Evolutionary conservation across 2,888 invertebrate genomes (phyloP).

Genomic region (Diogma glabrata): DNA sequence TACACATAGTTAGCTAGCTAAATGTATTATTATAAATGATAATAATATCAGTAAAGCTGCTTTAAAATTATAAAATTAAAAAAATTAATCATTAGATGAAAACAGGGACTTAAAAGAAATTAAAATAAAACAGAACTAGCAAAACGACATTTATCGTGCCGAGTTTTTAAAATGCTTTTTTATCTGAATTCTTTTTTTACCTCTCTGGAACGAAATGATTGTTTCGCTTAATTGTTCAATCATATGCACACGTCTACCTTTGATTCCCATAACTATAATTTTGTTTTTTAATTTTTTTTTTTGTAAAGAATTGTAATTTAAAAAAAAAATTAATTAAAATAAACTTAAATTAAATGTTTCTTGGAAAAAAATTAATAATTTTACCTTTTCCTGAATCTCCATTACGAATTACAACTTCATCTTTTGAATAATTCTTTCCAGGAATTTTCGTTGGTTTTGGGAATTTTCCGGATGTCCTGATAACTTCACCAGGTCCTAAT

Average conservation of each 20-base stretch:
- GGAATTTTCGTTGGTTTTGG: constrained; percentile 79
- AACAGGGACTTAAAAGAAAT: too few species aligned
- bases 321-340: constrained; percentile 4
- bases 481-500: constrained; percentile 70
- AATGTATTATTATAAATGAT: too few species aligned
- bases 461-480: constrained; percentile 82
- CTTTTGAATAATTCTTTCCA: constrained; percentile 87
- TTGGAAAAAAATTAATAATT: constrained; percentile 13
- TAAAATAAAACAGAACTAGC: too few species aligned
- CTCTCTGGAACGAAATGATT: constrained; percentile 98
- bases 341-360: constrained; percentile 9
- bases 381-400: constrained; percentile 93
- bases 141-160: too few species aligned
- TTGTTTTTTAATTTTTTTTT: constrained; percentile 4
- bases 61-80: too few species aligned
- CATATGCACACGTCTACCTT: constrained; percentile 95
- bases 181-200: constrained; percentile 45
- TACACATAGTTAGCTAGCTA: too few species aligned
- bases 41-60: too few species aligned
- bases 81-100: too few species aligned
- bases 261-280: constrained; percentile 88
- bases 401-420: constrained; percentile 89
- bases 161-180: too few species aligned
- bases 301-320: constrained; percentile 8
- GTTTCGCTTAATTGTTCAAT: constrained; percentile 98